Evolutionary conservation across 2,113 vertebrate genomes (phyloP).

Genomic region (Bos indicus): DNA sequence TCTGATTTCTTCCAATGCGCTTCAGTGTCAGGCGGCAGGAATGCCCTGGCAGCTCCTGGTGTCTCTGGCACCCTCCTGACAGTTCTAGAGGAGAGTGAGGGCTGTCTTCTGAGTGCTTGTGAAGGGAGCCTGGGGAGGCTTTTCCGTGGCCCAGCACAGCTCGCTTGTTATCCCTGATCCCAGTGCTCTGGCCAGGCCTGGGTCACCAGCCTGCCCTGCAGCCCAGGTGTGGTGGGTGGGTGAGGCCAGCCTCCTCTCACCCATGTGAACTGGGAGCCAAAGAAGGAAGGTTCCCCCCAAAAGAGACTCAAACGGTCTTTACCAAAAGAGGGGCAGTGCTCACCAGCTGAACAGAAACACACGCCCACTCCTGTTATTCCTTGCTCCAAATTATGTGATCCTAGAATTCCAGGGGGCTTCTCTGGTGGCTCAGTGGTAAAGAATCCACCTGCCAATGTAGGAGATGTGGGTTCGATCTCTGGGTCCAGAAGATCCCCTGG

Average conservation of each 20-base stretch:
- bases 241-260: too few relatives aligned
- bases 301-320: neutral
- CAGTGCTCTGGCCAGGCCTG: neutral
- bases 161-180: neutral
- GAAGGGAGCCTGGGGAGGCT: neutral
- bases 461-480: neutral
- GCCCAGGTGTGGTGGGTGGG: too few relatives aligned
- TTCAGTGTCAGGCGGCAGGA: neutral
- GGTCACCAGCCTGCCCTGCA: neutral
- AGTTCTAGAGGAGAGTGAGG: neutral
- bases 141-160: neutral
- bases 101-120: neutral
- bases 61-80: neutral
- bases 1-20: neutral
- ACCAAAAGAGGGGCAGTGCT: neutral
- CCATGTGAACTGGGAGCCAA: neutral
- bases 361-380: fast-evolving
- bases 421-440: neutral
- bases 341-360: neutral
- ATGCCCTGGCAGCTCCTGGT: neutral
- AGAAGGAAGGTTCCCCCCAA: neutral
- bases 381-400: neutral
- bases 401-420: neutral
- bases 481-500: neutral
- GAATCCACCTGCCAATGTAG: neutral